Conservation (phyloP, 2,797 vertebrate species). For the Cuniculus paca region DNA sequence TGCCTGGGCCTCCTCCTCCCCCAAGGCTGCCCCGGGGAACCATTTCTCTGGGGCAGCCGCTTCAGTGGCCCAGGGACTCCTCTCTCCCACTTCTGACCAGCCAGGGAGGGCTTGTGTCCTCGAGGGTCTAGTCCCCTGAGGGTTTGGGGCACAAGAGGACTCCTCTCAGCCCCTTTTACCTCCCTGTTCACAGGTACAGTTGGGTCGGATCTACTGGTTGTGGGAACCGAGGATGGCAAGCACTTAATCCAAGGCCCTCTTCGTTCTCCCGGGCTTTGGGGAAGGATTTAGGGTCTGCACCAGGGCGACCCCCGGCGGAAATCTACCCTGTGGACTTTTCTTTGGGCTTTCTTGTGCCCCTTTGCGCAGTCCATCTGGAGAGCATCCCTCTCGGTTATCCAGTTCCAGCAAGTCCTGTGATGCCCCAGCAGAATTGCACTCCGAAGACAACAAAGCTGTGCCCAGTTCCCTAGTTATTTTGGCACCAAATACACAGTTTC, state of each 20-base stretch:
- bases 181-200: background rate
- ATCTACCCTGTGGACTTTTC: background rate
- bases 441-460: conserved; percentile 68
- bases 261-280: background rate
- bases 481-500: conserved; percentile 83
- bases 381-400: conserved; percentile 54
- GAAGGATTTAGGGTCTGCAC: background rate
- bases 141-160: background rate
- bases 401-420: conserved; percentile 67
- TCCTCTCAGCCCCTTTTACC: background rate
- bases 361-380: background rate
- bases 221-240: background rate
- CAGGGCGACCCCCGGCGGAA: background rate
- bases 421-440: conserved; percentile 69
- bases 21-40: conserved; percentile 52
- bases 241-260: background rate
- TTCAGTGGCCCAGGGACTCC: background rate
- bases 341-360: background rate
- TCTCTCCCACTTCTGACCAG: background rate
- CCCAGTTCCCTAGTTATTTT: conserved; percentile 83
- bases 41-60: background rate
- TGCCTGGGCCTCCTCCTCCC: conserved; percentile 61
- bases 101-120: background rate
- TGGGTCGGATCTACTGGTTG: conserved; percentile 11
- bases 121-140: background rate